phyloP scores from a whole-genome alignment of 2,888 invertebrate genomes.

The Eristalis arbustorum region DNA sequence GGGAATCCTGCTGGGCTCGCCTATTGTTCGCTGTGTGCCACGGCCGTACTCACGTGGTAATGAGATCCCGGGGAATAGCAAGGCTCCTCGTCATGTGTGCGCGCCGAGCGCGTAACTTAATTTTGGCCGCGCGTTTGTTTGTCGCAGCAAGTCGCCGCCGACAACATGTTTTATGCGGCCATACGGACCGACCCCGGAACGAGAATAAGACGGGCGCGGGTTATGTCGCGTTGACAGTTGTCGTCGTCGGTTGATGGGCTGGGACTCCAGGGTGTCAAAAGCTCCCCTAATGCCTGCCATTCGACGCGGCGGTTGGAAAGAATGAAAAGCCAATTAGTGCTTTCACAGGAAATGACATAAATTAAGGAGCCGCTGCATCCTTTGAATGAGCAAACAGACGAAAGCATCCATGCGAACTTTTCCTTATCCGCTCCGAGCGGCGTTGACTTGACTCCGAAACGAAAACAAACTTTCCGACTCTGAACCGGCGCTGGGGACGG shows the following conservation, averaged over 20 bases:
- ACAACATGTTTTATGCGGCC: conserved; percentile 25
- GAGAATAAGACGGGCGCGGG: neutral
- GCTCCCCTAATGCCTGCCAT: neutral
- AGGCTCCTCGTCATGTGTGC: conserved; percentile 26
- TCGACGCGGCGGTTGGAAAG: neutral
- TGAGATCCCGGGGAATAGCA: conserved; percentile 39
- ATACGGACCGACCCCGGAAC: neutral
- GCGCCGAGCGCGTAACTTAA: conserved; percentile 32
- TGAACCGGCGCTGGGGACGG: neutral
- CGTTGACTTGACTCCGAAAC: neutral
- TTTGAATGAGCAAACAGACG: neutral
- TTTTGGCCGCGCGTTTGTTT: neutral
- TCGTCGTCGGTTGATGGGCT: neutral
- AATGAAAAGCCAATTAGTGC: conserved; percentile 56
- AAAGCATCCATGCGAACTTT: neutral
- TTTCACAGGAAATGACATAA: conserved; percentile 39
- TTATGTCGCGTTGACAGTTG: neutral
- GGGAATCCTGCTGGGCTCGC: neutral
- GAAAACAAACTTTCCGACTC: neutral
- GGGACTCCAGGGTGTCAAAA: neutral
- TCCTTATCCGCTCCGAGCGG: neutral
- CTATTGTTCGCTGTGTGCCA: neutral
- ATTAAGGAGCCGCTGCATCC: conserved; percentile 29
- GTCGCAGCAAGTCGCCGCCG: conserved; percentile 33
- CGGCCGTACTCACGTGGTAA: neutral